These are phyloP conservation scores for Disparrhopalites patrizii DNA, from an alignment of 2,888 invertebrate genomes.

Conservation along the genomic window DNA sequence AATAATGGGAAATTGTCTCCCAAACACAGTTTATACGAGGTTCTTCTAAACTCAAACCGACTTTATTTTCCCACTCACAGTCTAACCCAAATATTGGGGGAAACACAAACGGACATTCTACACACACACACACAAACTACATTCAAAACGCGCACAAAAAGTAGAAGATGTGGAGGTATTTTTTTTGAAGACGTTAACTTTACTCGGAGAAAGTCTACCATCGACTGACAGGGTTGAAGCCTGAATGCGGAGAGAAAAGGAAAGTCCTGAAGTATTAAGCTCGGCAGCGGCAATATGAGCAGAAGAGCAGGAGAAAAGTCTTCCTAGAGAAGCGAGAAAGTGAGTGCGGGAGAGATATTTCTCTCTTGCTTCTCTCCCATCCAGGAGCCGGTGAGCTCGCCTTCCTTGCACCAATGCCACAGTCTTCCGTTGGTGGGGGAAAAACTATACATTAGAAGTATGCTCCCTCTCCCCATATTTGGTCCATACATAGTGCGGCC, in stretches of 20 bases:
- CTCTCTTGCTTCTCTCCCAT: too few species aligned
- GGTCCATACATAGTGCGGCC: too few species aligned
- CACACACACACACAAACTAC: background rate
- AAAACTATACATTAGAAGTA: too few species aligned
- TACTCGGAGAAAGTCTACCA: slow-evolving; percentile 18
- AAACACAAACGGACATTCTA: background rate
- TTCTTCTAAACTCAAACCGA: background rate
- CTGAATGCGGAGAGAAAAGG: slow-evolving; percentile 5
- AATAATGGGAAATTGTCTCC: background rate
- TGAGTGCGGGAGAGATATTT: background rate
- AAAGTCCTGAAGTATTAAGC: background rate
- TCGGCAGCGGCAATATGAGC: too few species aligned
- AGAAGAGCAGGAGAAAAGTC: too few species aligned
- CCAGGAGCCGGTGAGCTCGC: too few species aligned
- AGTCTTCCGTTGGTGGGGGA: background rate
- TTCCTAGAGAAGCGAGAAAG: background rate
- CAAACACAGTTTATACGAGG: too few species aligned
- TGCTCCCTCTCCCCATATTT: too few species aligned
- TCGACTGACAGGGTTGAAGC: slow-evolving; percentile 13
- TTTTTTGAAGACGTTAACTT: slow-evolving; percentile 5
- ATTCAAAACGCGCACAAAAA: background rate
- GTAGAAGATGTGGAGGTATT: background rate
- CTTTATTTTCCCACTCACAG: background rate
- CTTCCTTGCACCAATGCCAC: background rate
- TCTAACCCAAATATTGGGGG: background rate